Base-by-base conservation (phyloP, 2,113 vertebrate species). In the Mionectes macconnelli region DNA sequence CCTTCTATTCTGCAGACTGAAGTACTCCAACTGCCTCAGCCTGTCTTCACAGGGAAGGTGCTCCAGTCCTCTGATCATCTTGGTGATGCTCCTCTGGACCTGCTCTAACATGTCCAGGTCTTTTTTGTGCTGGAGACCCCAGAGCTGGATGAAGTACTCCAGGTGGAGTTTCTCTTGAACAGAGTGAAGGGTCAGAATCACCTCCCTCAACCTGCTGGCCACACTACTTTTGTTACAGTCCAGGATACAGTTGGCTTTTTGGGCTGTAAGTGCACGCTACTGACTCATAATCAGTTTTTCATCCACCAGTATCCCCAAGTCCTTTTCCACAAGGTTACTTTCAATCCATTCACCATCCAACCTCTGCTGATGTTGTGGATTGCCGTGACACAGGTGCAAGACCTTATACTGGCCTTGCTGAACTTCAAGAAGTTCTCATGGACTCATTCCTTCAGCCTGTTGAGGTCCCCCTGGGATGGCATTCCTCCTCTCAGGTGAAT, bases 11-110 rank as follows among this genome's bases (percentile, higher is more conserved):
- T 62, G 9, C 6, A 62, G 22, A 13, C 18, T 75, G n/a, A 75
- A 74, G 25, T 56, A n/a, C 8, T 40, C 6, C 66, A 77, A 7
- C 30, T 39, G 14, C 53, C 30, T 82, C 35, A 44, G 17, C 52
- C 40, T 67, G 24, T 45, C 39, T 25, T 25, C 20, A 68, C 24
- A 82, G 28, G 13, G 4, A 20, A 60, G 28, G 53, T 52, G 33
- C 10, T 75, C 13, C 10, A 39, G 39, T 25, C 3, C 20, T 60
- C 33, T 45, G 3, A 45, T 25, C 13, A 30, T 52, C 53, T 45
- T n/a, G 39, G 19, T n/a, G 33, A n/a, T 30, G 0, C 0, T 60
- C 13, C 53, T 68, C 52, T 53, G 13, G 5, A 75, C n/a, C 20
- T n/a, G 28, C 24, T 60, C 28, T 40, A 45, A 40, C 5, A 39